Base-by-base conservation (phyloP, 1,140 invertebrate species). In the Drosophila arizonae region DNA sequence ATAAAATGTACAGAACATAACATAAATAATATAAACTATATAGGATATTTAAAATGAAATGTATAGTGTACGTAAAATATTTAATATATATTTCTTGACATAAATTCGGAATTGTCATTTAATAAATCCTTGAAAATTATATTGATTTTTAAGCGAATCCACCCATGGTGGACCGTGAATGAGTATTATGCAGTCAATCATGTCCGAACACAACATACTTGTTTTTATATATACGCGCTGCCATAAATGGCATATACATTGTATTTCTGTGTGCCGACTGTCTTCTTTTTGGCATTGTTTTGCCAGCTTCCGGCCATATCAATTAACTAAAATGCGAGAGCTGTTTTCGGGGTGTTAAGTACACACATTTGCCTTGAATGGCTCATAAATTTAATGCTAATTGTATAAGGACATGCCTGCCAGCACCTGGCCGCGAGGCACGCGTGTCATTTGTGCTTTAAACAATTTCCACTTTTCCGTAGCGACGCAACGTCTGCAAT, bases 381-480 rank as follows among this genome's bases (percentile, higher is more conserved):
- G 84, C 72, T 63, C 82, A 79, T 87, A 88, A 88, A 87, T 82
- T 79, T 77, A 36, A 77, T 82, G 79, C 82, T 87, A 82, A 88
- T 88, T 88, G 77, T 56, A 36, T 60, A 9, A 72, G 61, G 51
- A 79, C 58, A 67, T 60, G 41, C n/a, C 48, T 13, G 45, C 10
- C 21, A 43, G 15, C 58, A 63, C 43, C 39, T 70, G 66, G 36
- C 48, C 46, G 15, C 45, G 41, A 51, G 11, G 46, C 45, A 55
- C 24, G 51, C 65, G 55, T 43, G 33, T 45, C 15, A 10, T 43
- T 52, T 17, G 13, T 1, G 13, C 45, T 57, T 74, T 68, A 69
- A 68, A 57, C 30, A 61, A 68, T 62, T 68, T 30, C 28, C 60
- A 64, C 52, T 63, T 64, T 46, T 64, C 48, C 51, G 45, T 39